phyloP scores from a whole-genome alignment of 1,140 invertebrate genomes.

The Zaprionus kolodkinae region DNA sequence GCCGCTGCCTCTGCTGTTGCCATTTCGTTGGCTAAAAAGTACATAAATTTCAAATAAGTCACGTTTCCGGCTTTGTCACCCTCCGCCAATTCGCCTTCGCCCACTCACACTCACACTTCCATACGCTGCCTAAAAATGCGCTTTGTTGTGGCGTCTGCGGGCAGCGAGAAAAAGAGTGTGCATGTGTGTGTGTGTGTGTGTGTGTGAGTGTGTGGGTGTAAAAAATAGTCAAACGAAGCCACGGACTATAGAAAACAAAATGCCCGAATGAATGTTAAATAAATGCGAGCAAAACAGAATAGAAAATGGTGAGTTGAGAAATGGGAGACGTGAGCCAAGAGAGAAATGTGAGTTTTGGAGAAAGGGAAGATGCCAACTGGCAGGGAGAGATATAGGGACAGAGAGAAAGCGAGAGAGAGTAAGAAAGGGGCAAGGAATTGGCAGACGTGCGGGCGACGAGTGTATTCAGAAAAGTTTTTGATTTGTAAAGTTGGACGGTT shows the following conservation, averaged over 20 bases:
- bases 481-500: conserved; percentile 59
- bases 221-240: conserved; percentile 49
- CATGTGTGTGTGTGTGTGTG: background rate
- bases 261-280: conserved; percentile 48
- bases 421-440: background rate
- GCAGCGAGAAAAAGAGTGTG: conserved; percentile 40
- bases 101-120: conserved; percentile 11
- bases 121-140: conserved; percentile 43
- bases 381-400: background rate
- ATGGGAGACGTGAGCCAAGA: background rate
- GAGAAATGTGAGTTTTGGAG: background rate
- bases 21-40: conserved; percentile 69
- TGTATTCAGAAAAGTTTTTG: conserved; percentile 58
- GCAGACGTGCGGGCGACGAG: background rate
- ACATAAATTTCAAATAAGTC: conserved; percentile 81
- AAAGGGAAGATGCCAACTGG: background rate
- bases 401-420: background rate
- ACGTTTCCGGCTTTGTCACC: conserved; percentile 71
- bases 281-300: conserved; percentile 38
- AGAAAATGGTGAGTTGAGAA: conserved; percentile 2
- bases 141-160: conserved; percentile 78
- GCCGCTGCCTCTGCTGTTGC: no score
- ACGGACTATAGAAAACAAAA: conserved; percentile 45
- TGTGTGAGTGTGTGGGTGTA: background rate
- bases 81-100: conserved; percentile 12